Evolutionary conservation across 2,888 invertebrate species (phyloP).

Genomic region (Drosophila buzzatii): DNA sequence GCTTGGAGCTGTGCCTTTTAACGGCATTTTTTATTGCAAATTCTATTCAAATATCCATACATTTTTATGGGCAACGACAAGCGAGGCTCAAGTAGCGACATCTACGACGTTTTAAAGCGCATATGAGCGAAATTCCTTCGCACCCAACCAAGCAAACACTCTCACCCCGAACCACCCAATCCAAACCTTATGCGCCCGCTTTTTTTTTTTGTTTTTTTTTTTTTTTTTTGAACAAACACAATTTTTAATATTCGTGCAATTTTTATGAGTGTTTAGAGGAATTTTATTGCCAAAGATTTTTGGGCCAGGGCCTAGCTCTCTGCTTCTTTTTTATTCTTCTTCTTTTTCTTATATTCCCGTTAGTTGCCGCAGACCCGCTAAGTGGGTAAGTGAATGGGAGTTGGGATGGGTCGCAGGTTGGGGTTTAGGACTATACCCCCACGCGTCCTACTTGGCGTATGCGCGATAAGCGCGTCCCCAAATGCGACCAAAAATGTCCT

Average conservation of each 20-base stretch:
- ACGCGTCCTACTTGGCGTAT: conserved; percentile 55
- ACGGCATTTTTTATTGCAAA: conserved; percentile 83
- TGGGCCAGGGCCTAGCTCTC: conserved; percentile 58
- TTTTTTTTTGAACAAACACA: conserved; percentile 82
- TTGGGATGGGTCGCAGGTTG: background rate
- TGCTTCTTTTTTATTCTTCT: background rate
- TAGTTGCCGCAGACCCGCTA: conserved; percentile 42
- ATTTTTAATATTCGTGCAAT: conserved; percentile 85
- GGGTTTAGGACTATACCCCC: background rate
- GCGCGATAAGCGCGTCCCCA: conserved; percentile 68
- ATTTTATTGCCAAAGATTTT: conserved; percentile 85
- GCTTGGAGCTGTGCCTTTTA: conserved; percentile 62
- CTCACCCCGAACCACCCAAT: conserved; percentile 5
- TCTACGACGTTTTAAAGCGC: conserved; percentile 61
- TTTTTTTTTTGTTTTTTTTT: conserved; percentile 37
- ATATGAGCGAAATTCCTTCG: conserved; percentile 63
- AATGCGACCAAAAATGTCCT: conserved; percentile 70
- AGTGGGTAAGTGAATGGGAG: conserved; percentile 23
- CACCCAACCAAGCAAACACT: conserved; percentile 24
- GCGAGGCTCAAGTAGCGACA: conserved; percentile 42
- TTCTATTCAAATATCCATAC: conserved; percentile 82
- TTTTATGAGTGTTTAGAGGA: conserved; percentile 85
- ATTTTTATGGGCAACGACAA: conserved; percentile 72
- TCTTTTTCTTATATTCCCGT: conserved; percentile 18
- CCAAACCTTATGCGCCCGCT: conserved; percentile 44